Evolutionary conservation across 1,140 invertebrate species (phyloP), one percentile per base, ranked within the genome.

Genomic region (Tachypleus tridentatus): DNA sequence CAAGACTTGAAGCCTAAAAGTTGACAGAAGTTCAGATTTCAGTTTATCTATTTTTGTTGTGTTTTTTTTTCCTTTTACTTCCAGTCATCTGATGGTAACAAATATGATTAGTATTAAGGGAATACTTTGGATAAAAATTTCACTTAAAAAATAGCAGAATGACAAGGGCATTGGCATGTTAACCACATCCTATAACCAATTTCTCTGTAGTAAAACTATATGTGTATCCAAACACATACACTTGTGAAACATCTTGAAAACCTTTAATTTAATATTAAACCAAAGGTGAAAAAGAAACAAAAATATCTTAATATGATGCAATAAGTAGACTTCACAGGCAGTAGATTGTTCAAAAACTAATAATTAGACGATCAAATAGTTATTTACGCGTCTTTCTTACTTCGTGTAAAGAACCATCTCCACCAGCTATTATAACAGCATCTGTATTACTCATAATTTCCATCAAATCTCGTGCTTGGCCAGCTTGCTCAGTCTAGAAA

Each of bases 331-430:
- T n/a, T 54, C n/a, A 54, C 53, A 54, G 53, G 7, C 53, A 8
- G n/a, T 54, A 3, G n/a, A 8, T n/a, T n/a, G n/a, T 8, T 54
- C 3, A 54, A 7, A 54, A 54, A 8, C 53, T 8, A 54, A 54
- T 54, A 7, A 54, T 7, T 54, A 54, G n/a, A n/a, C n/a, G 59
- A 59, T 3, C 4, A 67, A 49, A 10, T 50, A 29, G 3, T 49
- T 11, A 60, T 51, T 6, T 11, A n/a, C 51, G 2, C 60, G 8
- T 8, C 8, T 10, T 8, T 54, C 10, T 77, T 68, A 90, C 87
- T 79, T 98, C 94, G 10, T 89, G 87, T 1, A 96, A 73, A 6
- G 93, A 95, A 9, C 93, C 94, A 83, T 96, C 91, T 49, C 94
- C 94, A 47, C 94, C 93, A 67, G 91, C 93, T 4, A 96, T 84